These are phyloP conservation scores for Cyanoderma ruficeps DNA, from an alignment of 2,113 vertebrate genomes.

Conservation along the genomic window DNA sequence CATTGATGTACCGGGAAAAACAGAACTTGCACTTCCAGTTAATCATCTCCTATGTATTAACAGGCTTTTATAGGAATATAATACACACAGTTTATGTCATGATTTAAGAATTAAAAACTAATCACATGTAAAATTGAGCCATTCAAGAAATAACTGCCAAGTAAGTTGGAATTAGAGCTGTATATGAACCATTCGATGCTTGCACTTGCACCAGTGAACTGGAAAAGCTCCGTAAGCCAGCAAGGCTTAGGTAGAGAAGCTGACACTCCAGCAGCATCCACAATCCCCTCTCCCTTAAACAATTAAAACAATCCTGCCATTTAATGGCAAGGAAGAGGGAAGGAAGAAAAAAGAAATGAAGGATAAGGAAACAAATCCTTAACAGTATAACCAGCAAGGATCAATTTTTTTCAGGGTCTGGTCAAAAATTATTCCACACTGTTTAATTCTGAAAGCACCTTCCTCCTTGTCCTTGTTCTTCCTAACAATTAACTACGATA, in stretches of 20 bases:
- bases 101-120: conserved; percentile 78
- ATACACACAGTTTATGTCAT: conserved; percentile 62
- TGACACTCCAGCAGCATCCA: not conserved
- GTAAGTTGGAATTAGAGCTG: conserved; percentile 36
- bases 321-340: not conserved
- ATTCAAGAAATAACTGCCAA: conserved; percentile 59
- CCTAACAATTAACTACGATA: not conserved
- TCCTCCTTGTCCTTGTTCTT: not conserved
- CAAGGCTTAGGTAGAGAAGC: not conserved
- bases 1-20: not conserved
- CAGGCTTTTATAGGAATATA: conserved; percentile 13
- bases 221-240: conserved; percentile 24
- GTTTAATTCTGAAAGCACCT: not conserved
- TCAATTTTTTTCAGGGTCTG: not conserved
- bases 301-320: not conserved
- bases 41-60: conserved; percentile 25
- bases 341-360: not conserved
- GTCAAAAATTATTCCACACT: not conserved
- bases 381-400: not conserved
- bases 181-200: not conserved
- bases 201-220: conserved; percentile 47
- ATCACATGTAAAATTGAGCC: conserved; percentile 67
- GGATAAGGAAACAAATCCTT: not conserved
- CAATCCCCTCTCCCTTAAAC: not conserved
- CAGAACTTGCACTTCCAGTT: not conserved